Percentiles rank a stretch among this genome's conserved stretches.
Evolutionary conservation across 2,797 vertebrate species (phyloP).

Genomic region (Parauchenoglanis ngamensis): DNA sequence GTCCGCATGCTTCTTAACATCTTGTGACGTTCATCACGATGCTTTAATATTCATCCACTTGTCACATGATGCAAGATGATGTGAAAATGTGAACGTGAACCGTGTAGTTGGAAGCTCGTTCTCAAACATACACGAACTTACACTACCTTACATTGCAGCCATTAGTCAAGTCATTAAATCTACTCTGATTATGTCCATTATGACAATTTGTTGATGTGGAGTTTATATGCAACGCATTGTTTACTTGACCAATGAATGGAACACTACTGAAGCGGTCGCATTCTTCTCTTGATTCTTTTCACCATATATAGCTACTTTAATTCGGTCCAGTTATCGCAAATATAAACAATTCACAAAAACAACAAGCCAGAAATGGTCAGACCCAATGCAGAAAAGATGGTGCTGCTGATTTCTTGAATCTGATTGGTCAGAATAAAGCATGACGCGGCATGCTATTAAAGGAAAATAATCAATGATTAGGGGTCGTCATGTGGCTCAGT

Average conservation of each 20-base stretch:
- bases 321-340: too few relatives aligned
- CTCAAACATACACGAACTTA: not conserved
- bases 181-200: not conserved
- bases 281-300: not conserved
- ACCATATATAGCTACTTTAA: not conserved
- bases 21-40: not conserved
- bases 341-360: too few relatives aligned
- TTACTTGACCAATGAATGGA: not conserved
- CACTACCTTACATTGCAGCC: not conserved
- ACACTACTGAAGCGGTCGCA: not conserved
- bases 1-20: not conserved
- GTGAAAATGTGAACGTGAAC: not conserved
- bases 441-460: too few relatives aligned
- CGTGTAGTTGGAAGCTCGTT: not conserved
- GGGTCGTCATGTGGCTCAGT: too few relatives aligned
- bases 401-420: too few relatives aligned
- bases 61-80: not conserved
- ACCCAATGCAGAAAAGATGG: too few relatives aligned
- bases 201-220: not conserved
- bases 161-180: not conserved
- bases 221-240: not conserved
- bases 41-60: not conserved
- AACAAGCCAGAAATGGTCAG: too few relatives aligned
- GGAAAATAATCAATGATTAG: too few relatives aligned
- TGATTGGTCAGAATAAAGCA: too few relatives aligned